phyloP scores from a whole-genome alignment of 1,140 invertebrate genomes.

The Lethrus apterus region DNA sequence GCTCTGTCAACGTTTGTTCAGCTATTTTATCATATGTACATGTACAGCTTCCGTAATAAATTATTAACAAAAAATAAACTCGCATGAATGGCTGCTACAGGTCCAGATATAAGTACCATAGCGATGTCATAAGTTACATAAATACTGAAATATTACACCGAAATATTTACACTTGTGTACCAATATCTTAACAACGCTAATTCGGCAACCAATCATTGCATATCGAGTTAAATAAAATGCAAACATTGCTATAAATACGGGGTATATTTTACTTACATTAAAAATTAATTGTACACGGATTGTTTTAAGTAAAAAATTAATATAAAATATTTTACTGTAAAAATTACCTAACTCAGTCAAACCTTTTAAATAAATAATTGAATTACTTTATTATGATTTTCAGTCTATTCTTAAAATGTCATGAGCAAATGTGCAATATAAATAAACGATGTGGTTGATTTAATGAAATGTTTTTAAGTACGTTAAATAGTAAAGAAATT shows the following conservation, averaged over 20 bases:
- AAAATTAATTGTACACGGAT: conserved; percentile 3
- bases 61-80: conserved; percentile 10
- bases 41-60: conserved; percentile 12
- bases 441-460: conserved; percentile 5
- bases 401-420: conserved; percentile 13
- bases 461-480: conserved; percentile 2
- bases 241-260: too few species aligned
- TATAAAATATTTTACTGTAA: conserved; percentile 7
- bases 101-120: conserved; percentile 2
- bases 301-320: conserved; percentile 1
- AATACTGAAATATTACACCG: conserved; percentile 10
- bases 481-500: too few species aligned
- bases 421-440: conserved; percentile 3
- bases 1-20: conserved; percentile 12
- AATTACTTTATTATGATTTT: conserved; percentile 13
- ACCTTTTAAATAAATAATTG: conserved; percentile 9
- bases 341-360: conserved; percentile 12
- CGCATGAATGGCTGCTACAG: conserved; percentile 11
- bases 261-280: too few species aligned
- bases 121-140: too few species aligned
- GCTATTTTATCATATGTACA: conserved; percentile 10
- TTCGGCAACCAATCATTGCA: conserved; percentile 10
- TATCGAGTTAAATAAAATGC: too few species aligned
- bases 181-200: not conserved
- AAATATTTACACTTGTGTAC: conserved; percentile 10